Conservation (phyloP, 2,113 vertebrate species). For the Sapajus apella region DNA sequence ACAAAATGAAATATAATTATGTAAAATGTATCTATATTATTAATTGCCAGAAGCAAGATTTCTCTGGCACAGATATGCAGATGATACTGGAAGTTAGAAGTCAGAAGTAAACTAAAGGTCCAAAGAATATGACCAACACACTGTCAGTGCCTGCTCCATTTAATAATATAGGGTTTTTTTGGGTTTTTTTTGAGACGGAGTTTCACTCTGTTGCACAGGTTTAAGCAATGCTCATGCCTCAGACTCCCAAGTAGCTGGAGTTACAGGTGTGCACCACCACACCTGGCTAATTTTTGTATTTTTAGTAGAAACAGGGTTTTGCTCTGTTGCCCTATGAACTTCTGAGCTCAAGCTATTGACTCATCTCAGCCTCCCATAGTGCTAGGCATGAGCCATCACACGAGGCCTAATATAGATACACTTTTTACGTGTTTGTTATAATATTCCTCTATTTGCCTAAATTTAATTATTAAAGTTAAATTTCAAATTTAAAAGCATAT, state of each 20-base stretch:
- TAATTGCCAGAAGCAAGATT: not conserved
- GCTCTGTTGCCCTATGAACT: no score
- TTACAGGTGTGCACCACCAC: no score
- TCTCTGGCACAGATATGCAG: not conserved
- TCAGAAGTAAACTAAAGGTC: not conserved
- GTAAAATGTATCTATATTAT: not conserved
- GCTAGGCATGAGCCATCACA: no score
- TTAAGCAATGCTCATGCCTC: no score
- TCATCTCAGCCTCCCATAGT: no score
- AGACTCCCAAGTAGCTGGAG: no score
- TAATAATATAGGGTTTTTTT: not conserved
- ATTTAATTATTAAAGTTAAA: slow-evolving; percentile 2
- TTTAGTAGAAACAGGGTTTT: no score
- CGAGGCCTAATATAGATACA: not conserved
- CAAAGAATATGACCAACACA: not conserved
- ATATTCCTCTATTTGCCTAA: not conserved
- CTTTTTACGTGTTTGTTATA: not conserved
- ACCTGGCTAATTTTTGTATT: no score
- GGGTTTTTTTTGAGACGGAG: no score
- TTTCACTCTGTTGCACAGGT: no score
- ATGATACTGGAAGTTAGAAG: not conserved
- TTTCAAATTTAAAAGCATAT: not conserved
- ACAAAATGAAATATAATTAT: not conserved
- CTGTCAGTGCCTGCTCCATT: not conserved
- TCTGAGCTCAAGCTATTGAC: no score